phyloP scores from a whole-genome alignment of 1,140 invertebrate genomes.

The Pseudobourletiella spinata region DNA sequence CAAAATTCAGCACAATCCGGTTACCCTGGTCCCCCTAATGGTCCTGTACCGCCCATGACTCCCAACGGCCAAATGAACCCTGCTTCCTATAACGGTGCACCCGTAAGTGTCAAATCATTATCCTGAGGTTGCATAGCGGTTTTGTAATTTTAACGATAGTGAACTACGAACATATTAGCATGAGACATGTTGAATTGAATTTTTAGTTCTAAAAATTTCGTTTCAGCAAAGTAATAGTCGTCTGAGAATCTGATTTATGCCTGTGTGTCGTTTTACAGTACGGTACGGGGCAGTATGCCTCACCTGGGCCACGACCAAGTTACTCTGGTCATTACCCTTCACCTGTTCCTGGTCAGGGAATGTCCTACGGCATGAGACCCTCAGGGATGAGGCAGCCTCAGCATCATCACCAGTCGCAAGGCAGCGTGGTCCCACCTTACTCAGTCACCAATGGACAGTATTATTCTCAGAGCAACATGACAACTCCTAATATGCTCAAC shows the following conservation, averaged over 20 bases:
- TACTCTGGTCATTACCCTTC: conserved; percentile 11
- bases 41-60: conserved; percentile 15
- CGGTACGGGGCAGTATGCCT: background rate
- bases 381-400: conserved; percentile 1
- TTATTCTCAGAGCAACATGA: conserved; percentile 15
- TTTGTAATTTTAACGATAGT: too few relatives aligned
- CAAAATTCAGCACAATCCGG: conserved; percentile 5
- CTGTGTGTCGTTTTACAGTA: too few relatives aligned
- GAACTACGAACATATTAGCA: too few relatives aligned
- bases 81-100: conserved; percentile 27
- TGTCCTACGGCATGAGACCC: background rate
- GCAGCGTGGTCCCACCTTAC: conserved; percentile 3
- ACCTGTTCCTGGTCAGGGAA: conserved; percentile 1
- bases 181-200: too few relatives aligned
- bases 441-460: conserved; percentile 17
- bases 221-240: too few relatives aligned
- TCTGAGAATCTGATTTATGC: too few relatives aligned
- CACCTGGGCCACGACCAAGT: background rate
- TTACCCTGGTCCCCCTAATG: conserved; percentile 20
- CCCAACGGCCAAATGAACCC: conserved; percentile 24
- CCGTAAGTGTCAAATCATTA: conserved; percentile 15
- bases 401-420: background rate
- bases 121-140: too few relatives aligned
- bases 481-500: conserved; percentile 15
- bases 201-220: too few relatives aligned